phyloP scores from a whole-genome alignment of 2,888 invertebrate genomes.

The Beris morrisii region DNA sequence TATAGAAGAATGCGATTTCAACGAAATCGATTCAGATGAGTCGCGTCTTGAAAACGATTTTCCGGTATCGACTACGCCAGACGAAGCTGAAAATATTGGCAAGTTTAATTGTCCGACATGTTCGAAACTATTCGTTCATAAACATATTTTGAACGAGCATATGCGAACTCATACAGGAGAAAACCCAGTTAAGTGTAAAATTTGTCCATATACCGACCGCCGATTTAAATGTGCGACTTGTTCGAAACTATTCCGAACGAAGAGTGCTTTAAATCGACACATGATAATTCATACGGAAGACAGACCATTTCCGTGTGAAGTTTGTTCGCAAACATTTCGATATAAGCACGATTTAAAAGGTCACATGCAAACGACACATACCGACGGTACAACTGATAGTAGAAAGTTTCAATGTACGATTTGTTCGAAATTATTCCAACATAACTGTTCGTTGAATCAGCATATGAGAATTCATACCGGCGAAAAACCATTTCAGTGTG shows the following conservation, averaged over 20 bases:
- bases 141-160: no score
- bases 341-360: slow-evolving; percentile 2
- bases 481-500: slow-evolving; percentile 7
- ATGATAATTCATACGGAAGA: background rate
- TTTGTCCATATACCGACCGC: no score
- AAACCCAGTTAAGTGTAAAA: background rate
- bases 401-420: background rate
- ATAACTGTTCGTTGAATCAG: background rate
- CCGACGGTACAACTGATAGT: background rate
- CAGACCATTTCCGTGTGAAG: slow-evolving; percentile 5
- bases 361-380: slow-evolving; percentile 4
- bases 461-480: slow-evolving; percentile 1
- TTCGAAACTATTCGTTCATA: no score
- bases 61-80: no score
- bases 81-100: no score
- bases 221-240: no score
- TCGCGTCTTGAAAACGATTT: no score
- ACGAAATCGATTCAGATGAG: no score
- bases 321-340: slow-evolving; percentile 5
- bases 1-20: no score
- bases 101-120: no score
- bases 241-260: no score
- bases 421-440: slow-evolving; percentile 2
- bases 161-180: background rate
- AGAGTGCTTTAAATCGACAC: no score